Evolutionary conservation across 2,888 invertebrate species (phyloP).

Genomic region (Epinotia ramella): DNA sequence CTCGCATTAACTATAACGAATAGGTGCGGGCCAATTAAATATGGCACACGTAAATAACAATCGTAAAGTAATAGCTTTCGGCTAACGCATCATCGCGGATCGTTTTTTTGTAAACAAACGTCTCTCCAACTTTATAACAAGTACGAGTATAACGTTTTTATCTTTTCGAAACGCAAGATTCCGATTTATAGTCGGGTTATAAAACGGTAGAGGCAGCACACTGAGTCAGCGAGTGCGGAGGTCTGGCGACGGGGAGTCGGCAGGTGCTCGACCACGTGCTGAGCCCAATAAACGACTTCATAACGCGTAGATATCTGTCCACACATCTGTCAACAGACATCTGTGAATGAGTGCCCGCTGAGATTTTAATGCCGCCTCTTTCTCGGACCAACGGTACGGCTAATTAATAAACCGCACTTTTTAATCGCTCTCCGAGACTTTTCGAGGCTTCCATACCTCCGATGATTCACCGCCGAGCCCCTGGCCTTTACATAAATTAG

Average conservation of each 20-base stretch:
- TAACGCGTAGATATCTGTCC: conserved; percentile 60
- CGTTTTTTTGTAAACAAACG: conserved; percentile 35
- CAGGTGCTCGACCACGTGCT: conserved; percentile 74
- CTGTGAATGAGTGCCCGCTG: conserved; percentile 68
- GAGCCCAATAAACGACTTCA: conserved; percentile 61
- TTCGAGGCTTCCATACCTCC: conserved; percentile 53
- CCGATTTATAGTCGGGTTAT: conserved; percentile 54
- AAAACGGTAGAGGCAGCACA: conserved; percentile 52
- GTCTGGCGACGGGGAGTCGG: conserved; percentile 66
- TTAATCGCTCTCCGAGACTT: conserved; percentile 68
- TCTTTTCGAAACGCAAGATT: conserved; percentile 20
- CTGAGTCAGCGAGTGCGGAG: conserved; percentile 54
- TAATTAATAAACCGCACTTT: conserved; percentile 58
- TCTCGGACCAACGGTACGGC: conserved; percentile 65
- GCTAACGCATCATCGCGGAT: conserved; percentile 54
- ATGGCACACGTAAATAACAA: conserved; percentile 73
- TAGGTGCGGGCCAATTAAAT: conserved; percentile 76
- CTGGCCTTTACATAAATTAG: conserved; percentile 59
- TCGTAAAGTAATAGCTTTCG: conserved; percentile 68
- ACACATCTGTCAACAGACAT: conserved; percentile 66
- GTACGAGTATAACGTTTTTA: conserved; percentile 19
- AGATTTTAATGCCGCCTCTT: conserved; percentile 70
- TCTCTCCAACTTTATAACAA: conserved; percentile 28
- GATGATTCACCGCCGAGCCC: conserved; percentile 62
- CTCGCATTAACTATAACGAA: conserved; percentile 72